Percentiles rank a stretch among this genome's conserved stretches.
phyloP scores from a whole-genome alignment of 2,797 vertebrate genomes.

The Fistularia tabacaria region DNA sequence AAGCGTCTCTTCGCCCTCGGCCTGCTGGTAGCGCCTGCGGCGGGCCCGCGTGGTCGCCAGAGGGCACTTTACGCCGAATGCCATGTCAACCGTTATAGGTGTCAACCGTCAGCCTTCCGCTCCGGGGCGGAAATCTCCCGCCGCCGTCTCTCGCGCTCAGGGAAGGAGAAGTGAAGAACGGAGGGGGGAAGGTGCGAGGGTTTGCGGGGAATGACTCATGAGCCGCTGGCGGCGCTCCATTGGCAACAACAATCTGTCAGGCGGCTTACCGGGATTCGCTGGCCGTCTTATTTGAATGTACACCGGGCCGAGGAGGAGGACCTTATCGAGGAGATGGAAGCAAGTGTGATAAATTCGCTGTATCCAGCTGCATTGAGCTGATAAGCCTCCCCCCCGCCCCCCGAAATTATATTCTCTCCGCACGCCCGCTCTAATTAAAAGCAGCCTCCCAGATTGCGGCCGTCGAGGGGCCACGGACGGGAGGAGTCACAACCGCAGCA shows the following conservation, averaged over 20 bases:
- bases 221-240: slow-evolving; percentile 48
- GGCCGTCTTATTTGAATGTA: slow-evolving; percentile 56
- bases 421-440: slow-evolving; percentile 71
- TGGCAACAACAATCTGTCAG: slow-evolving; percentile 55
- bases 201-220: slow-evolving; percentile 38
- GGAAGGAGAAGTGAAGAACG: slow-evolving; percentile 21
- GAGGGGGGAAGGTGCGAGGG: slow-evolving; percentile 3
- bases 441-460: slow-evolving; percentile 54
- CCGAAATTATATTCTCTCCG: slow-evolving; percentile 63
- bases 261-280: slow-evolving; percentile 47
- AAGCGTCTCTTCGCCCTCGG: slow-evolving; percentile 24
- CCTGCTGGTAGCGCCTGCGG: slow-evolving; percentile 1
- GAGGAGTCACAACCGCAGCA: too few relatives aligned
- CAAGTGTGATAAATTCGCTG: slow-evolving; percentile 57
- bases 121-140: not conserved
- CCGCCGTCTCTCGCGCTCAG: not conserved
- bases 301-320: slow-evolving; percentile 50
- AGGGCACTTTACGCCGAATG: slow-evolving; percentile 23
- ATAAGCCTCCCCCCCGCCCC: slow-evolving; percentile 50
- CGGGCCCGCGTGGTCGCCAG: slow-evolving; percentile 15
- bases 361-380: slow-evolving; percentile 65
- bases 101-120: slow-evolving; percentile 16
- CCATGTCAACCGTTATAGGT: slow-evolving; percentile 2
- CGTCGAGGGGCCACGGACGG: too few relatives aligned
- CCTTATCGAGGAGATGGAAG: slow-evolving; percentile 69